A percentile compares a stretch with the other conserved stretches of the same genome.
Evolutionary conservation across 1,140 invertebrate species (phyloP).

Genomic region (Elysia chlorotica): DNA sequence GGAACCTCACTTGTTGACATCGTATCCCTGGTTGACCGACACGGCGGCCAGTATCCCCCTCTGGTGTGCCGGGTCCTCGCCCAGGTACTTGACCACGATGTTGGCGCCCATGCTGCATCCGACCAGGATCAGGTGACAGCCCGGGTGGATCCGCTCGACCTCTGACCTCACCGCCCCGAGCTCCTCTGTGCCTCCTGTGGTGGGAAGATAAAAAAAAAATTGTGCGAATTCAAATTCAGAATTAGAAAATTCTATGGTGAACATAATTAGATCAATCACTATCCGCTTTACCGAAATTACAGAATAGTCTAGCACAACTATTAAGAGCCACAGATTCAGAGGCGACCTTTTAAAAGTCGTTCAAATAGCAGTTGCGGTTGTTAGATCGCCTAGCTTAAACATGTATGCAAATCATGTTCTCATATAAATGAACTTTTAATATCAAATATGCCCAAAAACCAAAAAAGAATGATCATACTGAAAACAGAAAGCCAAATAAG

Average conservation of each 20-base stretch:
- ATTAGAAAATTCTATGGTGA: neutral
- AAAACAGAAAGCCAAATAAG: too few species aligned
- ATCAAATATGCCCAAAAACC: too few species aligned
- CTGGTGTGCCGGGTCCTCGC: slow-evolving; percentile 67
- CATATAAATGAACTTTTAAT: too few species aligned
- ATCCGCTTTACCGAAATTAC: too few species aligned
- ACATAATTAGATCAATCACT: too few species aligned
- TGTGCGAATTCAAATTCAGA: neutral
- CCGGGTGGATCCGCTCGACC: slow-evolving; percentile 74
- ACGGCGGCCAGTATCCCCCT: slow-evolving; percentile 82
- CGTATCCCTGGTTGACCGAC: slow-evolving; percentile 90
- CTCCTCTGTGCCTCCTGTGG: slow-evolving; percentile 82
- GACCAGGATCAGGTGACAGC: slow-evolving; percentile 78
- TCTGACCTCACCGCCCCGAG: slow-evolving; percentile 79
- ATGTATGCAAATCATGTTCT: too few species aligned
- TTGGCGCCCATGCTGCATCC: slow-evolving; percentile 88
- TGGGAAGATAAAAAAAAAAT: neutral
- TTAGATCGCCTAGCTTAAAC: too few species aligned
- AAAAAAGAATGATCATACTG: too few species aligned
- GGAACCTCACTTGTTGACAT: slow-evolving; percentile 75
- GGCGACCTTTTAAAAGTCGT: too few species aligned
- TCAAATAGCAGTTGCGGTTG: too few species aligned
- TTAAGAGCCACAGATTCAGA: too few species aligned
- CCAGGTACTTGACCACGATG: slow-evolving; percentile 86
- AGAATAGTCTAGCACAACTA: too few species aligned